Conservation (phyloP, 2,797 vertebrate genomes). For the Tenualosa thibaudeaui region DNA sequence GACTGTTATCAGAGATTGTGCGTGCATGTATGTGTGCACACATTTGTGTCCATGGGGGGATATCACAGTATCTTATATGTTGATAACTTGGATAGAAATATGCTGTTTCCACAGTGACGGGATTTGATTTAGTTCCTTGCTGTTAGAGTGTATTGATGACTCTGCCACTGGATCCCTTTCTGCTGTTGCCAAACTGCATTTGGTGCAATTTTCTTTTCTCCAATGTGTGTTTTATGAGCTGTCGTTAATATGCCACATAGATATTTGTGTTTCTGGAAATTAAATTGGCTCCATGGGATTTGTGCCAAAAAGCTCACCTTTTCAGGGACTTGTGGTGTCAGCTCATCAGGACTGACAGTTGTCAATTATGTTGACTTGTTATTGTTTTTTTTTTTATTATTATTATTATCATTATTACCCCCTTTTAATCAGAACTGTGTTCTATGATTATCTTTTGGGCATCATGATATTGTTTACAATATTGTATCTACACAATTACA, state of each 20-base stretch:
- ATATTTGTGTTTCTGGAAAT: constrained; percentile 9
- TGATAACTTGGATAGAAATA: not conserved
- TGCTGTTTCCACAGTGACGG: not conserved
- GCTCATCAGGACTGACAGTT: constrained; percentile 15
- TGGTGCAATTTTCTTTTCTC: not conserved
- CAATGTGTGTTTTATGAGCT: not conserved
- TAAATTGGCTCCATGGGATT: constrained; percentile 49
- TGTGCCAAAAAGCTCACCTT: constrained; percentile 58
- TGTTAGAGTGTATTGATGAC: not conserved
- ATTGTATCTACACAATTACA: constrained; percentile 6
- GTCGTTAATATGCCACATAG: not conserved
- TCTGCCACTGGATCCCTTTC: not conserved
- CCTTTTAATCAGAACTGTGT: not conserved
- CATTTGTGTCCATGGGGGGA: not conserved
- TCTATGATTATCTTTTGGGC: constrained; percentile 56
- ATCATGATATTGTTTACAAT: constrained; percentile 23
- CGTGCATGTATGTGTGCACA: not conserved
- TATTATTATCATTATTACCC: not conserved
- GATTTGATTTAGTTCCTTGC: not conserved
- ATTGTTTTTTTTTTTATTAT: constrained; percentile 15
- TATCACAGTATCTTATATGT: not conserved
- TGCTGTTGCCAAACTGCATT: not conserved
- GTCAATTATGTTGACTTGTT: constrained; percentile 20
- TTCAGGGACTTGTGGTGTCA: constrained; percentile 54
- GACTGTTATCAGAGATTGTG: not conserved